Evolutionary conservation across 2,888 invertebrate genomes (phyloP).

Genomic region (Coenonympha arcania): DNA sequence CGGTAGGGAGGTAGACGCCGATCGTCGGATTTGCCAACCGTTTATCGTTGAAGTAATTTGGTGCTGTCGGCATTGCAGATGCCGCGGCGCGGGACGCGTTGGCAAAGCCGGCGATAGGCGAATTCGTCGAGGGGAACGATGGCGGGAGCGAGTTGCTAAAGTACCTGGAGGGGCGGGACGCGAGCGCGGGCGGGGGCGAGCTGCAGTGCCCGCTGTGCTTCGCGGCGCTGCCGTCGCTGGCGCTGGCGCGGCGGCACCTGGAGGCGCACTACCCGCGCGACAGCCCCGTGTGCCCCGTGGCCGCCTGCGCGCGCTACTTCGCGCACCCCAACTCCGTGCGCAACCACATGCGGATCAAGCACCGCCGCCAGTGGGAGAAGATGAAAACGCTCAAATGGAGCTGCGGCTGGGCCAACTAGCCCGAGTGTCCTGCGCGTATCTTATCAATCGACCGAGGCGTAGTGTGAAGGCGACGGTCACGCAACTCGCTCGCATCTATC

Average conservation of each 20-base stretch:
- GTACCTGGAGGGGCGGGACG: slow-evolving; percentile 34
- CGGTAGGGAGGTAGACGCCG: slow-evolving; percentile 31
- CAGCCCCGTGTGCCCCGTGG: slow-evolving; percentile 86
- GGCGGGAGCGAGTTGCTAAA: slow-evolving; percentile 46
- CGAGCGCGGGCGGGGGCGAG: slow-evolving; percentile 24
- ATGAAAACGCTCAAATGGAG: slow-evolving; percentile 87
- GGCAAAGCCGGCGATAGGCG: slow-evolving; percentile 41
- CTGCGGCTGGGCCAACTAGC: slow-evolving; percentile 69
- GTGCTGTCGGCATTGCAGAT: slow-evolving; percentile 77
- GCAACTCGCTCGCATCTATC: slow-evolving; percentile 25
- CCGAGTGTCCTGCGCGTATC: neutral
- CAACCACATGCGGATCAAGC: slow-evolving; percentile 90
- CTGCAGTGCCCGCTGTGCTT: slow-evolving; percentile 83
- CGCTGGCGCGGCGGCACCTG: slow-evolving; percentile 81
- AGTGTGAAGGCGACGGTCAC: slow-evolving; percentile 12
- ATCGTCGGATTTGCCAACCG: slow-evolving; percentile 56
- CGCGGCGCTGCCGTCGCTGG: slow-evolving; percentile 77
- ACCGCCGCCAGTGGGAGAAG: slow-evolving; percentile 85
- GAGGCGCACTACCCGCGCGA: slow-evolving; percentile 89
- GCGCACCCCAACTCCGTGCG: slow-evolving; percentile 89
- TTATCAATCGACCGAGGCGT: neutral
- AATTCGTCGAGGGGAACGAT: slow-evolving; percentile 43
- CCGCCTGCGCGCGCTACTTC: slow-evolving; percentile 82
- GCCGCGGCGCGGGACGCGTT: slow-evolving; percentile 45
- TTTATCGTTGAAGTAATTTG: slow-evolving; percentile 46